A percentile compares a stretch with the other conserved stretches of the same genome.
phyloP scores from a whole-genome alignment of 2,888 invertebrate genomes.

The Digitonthophagus gazella region DNA sequence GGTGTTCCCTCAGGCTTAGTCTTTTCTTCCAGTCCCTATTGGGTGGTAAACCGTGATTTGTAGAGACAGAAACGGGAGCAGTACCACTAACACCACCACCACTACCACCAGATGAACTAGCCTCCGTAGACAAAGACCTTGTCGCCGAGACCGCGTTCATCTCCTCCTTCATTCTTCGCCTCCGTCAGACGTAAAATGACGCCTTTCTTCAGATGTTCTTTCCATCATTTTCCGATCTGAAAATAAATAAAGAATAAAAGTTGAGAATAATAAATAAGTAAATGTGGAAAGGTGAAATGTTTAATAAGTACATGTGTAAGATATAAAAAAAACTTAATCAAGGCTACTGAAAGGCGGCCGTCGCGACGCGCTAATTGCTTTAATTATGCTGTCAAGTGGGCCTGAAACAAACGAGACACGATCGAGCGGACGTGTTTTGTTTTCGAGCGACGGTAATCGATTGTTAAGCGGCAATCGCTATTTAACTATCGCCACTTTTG shows the following conservation, averaged over 20 bases:
- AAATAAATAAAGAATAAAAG: neutral
- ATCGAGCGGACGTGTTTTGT: neutral
- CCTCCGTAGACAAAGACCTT: neutral
- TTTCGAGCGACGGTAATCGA: neutral
- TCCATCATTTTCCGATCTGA: neutral
- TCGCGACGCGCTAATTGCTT: slow-evolving; percentile 1
- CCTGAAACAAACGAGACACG: neutral
- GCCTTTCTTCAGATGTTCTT: neutral
- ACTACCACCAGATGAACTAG: no score
- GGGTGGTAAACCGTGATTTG: neutral
- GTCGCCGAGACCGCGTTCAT: neutral
- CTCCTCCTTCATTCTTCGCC: neutral
- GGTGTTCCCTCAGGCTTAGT: slow-evolving; percentile 37
- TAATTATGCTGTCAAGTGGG: slow-evolving; percentile 4
- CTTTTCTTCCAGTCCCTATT: slow-evolving; percentile 37
- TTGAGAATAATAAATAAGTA: neutral
- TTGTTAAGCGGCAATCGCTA: neutral
- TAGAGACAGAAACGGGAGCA: slow-evolving; percentile 1
- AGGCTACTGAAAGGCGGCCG: no score
- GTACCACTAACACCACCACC: no score
- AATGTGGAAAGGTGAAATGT: neutral
- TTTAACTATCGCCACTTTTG: no score
- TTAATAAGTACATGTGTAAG: no score
- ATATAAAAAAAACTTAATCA: no score
- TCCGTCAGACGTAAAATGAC: neutral